phyloP scores from a whole-genome alignment of 2,797 vertebrate species.

The Cossypha heuglini region DNA sequence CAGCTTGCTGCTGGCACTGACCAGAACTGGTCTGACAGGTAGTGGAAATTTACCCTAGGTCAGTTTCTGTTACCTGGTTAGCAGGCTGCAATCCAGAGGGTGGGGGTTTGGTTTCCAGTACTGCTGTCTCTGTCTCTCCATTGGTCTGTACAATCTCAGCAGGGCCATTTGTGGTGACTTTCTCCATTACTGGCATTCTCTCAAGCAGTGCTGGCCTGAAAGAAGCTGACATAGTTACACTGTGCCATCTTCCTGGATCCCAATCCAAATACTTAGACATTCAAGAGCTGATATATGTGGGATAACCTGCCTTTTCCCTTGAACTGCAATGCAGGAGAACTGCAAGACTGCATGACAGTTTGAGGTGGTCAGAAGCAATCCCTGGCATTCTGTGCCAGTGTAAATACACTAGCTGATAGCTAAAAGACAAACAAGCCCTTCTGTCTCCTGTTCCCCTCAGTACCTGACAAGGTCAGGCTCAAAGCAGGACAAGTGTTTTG shows the following conservation, averaged over 20 bases:
- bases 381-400: background rate
- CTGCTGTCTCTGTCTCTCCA: conserved; percentile 90
- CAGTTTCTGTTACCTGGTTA: conserved; percentile 84
- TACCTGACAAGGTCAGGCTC: background rate
- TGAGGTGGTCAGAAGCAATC: background rate
- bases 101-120: conserved; percentile 87
- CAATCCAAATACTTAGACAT: conserved; percentile 1
- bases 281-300: background rate
- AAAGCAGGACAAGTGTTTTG: background rate
- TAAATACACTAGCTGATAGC: background rate
- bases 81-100: conserved; percentile 83
- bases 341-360: background rate
- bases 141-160: conserved; percentile 95
- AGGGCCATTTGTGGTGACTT: conserved; percentile 90
- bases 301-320: background rate
- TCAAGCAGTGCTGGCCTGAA: conserved; percentile 93
- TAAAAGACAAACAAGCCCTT: background rate
- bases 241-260: conserved; percentile 63
- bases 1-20: background rate
- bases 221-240: conserved; percentile 73
- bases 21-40: background rate
- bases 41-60: background rate
- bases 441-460: background rate
- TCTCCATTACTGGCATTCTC: conserved; percentile 99
- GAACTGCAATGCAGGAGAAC: background rate